phyloP scores from a whole-genome alignment of 2,888 invertebrate genomes.

The Lordiphosa fenestrarum region DNA sequence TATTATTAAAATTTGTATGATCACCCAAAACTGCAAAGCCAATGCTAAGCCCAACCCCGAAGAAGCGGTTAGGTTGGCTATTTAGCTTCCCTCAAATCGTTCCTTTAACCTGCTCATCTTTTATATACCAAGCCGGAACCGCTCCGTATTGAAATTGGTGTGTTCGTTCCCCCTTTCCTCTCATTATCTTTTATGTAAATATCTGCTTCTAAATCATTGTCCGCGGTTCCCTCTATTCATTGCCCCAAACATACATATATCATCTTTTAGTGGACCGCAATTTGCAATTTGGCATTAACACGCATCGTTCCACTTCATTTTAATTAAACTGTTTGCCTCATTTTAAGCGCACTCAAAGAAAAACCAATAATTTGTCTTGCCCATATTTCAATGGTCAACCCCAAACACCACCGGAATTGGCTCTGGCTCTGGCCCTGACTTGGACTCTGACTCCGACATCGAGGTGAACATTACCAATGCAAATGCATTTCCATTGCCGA shows the following conservation, averaged over 20 bases:
- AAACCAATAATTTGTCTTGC: constrained; percentile 69
- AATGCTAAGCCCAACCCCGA: no score
- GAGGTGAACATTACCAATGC: constrained; percentile 58
- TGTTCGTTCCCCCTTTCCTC: no score
- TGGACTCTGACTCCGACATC: constrained; percentile 11
- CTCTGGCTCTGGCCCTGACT: not conserved
- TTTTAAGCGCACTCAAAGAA: constrained; percentile 58
- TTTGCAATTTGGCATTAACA: constrained; percentile 58
- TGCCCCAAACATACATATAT: constrained; percentile 21
- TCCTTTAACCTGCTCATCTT: no score
- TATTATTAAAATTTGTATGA: no score
- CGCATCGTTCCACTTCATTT: constrained; percentile 61
- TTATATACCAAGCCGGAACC: no score
- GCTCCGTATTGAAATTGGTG: no score
- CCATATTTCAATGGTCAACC: constrained; percentile 56
- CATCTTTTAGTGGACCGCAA: constrained; percentile 35
- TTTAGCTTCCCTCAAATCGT: no score
- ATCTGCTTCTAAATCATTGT: not conserved
- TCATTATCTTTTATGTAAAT: no score
- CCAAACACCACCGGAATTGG: constrained; percentile 3
- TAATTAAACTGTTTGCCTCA: constrained; percentile 59
- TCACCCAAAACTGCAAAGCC: no score
- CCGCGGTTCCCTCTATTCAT: not conserved
- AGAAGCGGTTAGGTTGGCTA: no score
- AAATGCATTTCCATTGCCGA: constrained; percentile 52